Evolutionary conservation across 2,888 invertebrate genomes (phyloP).

Genomic region (Sympetrum striolatum): DNA sequence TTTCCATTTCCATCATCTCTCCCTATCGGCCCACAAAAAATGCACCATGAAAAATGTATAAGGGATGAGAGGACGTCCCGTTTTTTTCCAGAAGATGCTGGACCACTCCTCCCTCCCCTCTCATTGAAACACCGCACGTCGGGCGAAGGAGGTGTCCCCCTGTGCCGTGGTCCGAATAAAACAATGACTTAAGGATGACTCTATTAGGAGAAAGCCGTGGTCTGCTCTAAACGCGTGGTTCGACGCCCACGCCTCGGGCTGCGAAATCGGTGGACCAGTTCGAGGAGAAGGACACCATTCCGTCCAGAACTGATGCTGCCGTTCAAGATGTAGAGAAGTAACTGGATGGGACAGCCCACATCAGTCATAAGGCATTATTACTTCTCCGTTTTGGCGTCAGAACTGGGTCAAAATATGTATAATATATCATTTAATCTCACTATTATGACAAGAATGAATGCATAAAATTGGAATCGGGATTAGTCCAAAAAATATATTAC

Average conservation of each 20-base stretch:
- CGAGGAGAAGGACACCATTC: not conserved
- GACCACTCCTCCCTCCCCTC: not conserved
- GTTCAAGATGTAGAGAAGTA: not conserved
- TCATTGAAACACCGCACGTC: constrained; percentile 21
- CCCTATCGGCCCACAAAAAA: not conserved
- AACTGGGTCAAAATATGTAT: no score
- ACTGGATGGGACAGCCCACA: not conserved
- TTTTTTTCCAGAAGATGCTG: not conserved
- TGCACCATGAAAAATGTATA: not conserved
- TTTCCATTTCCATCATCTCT: not conserved
- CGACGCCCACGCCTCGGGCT: not conserved
- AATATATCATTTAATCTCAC: no score
- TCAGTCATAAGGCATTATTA: no score
- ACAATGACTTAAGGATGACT: not conserved
- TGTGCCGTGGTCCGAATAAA: constrained; percentile 13
- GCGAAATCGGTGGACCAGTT: not conserved
- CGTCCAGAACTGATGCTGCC: not conserved
- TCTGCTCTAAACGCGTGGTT: not conserved
- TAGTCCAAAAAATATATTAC: no score
- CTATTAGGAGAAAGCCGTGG: constrained; percentile 13
- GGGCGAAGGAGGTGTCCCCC: not conserved
- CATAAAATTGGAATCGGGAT: no score
- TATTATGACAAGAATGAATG: no score
- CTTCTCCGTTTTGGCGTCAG: no score
- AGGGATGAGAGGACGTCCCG: not conserved